These are phyloP conservation scores for Ophraella communa DNA, from an alignment of 2,888 invertebrate genomes.

Conservation along the genomic window DNA sequence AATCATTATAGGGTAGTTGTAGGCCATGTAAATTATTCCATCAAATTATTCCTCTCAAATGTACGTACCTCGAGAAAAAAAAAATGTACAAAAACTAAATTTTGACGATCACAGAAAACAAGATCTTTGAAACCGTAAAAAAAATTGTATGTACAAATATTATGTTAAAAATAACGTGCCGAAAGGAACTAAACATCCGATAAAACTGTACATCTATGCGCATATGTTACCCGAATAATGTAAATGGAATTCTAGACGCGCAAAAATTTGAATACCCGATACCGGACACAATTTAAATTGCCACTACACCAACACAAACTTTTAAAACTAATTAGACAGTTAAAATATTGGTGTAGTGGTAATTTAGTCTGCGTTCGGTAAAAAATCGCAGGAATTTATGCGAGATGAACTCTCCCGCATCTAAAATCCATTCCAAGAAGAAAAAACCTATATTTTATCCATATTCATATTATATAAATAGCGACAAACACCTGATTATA, in stretches of 20 bases:
- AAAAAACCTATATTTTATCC: conserved; percentile 37
- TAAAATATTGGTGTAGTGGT: no score
- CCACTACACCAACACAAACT: not conserved
- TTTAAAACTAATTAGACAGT: no score
- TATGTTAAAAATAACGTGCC: conserved; percentile 35
- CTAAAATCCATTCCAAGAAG: conserved; percentile 38
- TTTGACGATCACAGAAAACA: conserved; percentile 47
- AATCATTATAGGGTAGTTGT: no score
- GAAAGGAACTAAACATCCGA: conserved; percentile 35
- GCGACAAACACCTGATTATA: conserved; percentile 52
- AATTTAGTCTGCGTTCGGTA: no score
- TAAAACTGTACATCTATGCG: conserved; percentile 42
- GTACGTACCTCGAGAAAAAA: conserved; percentile 23
- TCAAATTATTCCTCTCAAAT: not conserved
- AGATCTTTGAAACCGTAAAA: conserved; percentile 43
- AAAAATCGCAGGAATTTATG: not conserved
- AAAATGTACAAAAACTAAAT: conserved; percentile 45
- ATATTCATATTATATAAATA: conserved; percentile 39
- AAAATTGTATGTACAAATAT: conserved; percentile 46
- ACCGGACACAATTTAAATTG: no score
- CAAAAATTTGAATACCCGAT: no score
- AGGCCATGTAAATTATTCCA: not conserved
- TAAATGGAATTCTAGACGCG: conserved; percentile 13
- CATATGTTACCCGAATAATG: conserved; percentile 40
- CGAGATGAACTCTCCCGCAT: not conserved